Evolutionary conservation across 1,140 invertebrate genomes (phyloP), one percentile per base, ranked within the genome.

Genomic region (Drosophila takahashii): DNA sequence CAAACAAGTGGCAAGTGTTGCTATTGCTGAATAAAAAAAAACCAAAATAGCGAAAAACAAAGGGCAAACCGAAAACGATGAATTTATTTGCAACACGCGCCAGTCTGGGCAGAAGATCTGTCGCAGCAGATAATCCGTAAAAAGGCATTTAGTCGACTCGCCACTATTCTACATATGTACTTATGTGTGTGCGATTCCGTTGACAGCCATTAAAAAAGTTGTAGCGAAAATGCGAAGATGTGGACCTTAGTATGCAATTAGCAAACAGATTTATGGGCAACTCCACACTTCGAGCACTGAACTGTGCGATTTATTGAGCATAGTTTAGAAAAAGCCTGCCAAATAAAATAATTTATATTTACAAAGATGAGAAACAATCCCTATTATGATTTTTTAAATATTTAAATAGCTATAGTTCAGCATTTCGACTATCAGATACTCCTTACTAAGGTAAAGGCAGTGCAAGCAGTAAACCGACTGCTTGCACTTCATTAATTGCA

Each of bases 1-100:
- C 77, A 69, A 85, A 77, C 81, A 84, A 85, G 81, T 85, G 77
- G 73, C 62, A 74, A 83, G 53, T 70, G 79, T 50, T 56, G 39
- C 58, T 13, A 10, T 1, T 9, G 37, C 37, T 18, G 29, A 72
- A 71, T 41, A 70, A 74, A 54, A 69, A 74, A 42, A 36, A 37
- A 10, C 36, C 11, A 10, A 36, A 62, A n/a, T 2, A 41, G 36
- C 59, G 13, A 72, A 47, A 50, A 56, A 48, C 53, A 75, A 44
- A 45, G 37, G 45, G 26, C 57, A 54, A 39, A 39, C 44, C 44
- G 56, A 56, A 57, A 73, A 15, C 77, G 65, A 67, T 45, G 79
- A 85, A 76, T 85, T 86, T 74, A 85, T 85, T 71, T 74, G 74
- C 56, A 65, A 80, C 81, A 86, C 81, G 81, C 81, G 81, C 81